These are phyloP conservation scores for Zenarchopterus dispar DNA, from an alignment of 2,797 vertebrate species.

Conservation along the genomic window DNA sequence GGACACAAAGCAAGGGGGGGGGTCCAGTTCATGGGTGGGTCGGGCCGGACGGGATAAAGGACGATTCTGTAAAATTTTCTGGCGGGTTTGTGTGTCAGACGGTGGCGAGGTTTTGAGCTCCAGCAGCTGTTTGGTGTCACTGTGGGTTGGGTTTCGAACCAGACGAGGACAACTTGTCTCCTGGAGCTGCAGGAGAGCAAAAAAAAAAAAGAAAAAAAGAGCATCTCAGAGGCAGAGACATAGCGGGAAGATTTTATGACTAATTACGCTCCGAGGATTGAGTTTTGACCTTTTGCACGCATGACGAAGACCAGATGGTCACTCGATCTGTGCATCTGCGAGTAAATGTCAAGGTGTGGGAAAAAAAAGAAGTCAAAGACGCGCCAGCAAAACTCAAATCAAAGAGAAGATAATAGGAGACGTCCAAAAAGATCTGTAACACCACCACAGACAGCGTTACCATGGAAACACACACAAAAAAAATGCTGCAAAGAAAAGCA, in stretches of 20 bases:
- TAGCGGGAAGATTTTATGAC: neutral
- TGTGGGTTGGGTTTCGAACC: constrained; percentile 1
- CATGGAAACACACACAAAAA: neutral
- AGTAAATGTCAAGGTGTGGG: too few relatives aligned
- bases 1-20: neutral
- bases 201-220: constrained; percentile 6
- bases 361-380: too few relatives aligned
- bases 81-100: neutral
- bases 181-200: constrained; percentile 1
- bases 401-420: too few relatives aligned
- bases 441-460: too few relatives aligned
- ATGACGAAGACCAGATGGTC: neutral
- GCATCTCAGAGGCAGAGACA: neutral
- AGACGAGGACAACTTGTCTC: constrained; percentile 1
- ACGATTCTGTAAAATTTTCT: too few relatives aligned
- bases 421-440: too few relatives aligned
- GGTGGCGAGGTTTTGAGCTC: neutral
- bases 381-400: too few relatives aligned
- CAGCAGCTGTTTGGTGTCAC: constrained; percentile 21
- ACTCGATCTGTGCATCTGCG: neutral
- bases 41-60: too few relatives aligned
- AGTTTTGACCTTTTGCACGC: neutral
- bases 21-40: neutral
- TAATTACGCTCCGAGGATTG: neutral
- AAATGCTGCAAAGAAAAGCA: neutral